phyloP scores from a whole-genome alignment of 1,140 invertebrate species.

The Zaprionus vittiger region DNA sequence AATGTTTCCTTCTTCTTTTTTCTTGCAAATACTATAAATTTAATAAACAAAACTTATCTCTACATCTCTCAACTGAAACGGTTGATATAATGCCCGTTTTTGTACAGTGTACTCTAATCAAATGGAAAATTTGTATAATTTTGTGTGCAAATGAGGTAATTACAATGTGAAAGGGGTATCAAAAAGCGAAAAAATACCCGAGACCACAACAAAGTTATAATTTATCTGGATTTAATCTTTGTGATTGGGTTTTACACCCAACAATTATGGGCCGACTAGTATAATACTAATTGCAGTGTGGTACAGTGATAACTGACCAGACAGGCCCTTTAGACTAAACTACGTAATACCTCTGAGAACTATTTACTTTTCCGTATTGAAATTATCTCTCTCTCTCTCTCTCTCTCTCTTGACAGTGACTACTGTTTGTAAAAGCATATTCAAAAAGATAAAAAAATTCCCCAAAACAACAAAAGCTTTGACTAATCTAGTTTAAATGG shows the following conservation, averaged over 20 bases:
- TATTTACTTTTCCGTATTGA: background rate
- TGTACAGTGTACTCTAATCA: constrained; percentile 41
- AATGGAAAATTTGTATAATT: constrained; percentile 58
- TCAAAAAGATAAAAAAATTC: constrained; percentile 29
- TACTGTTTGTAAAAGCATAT: background rate
- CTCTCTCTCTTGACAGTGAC: background rate
- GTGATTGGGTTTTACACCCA: constrained; percentile 16
- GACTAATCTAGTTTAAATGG: constrained; percentile 1
- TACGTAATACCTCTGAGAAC: background rate
- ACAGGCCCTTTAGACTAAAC: background rate
- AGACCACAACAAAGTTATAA: constrained; percentile 25
- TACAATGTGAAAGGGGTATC: constrained; percentile 30
- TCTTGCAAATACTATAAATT: background rate
- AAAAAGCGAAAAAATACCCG: constrained; percentile 22
- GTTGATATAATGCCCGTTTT: constrained; percentile 13
- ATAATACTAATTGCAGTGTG: background rate
- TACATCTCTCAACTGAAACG: background rate
- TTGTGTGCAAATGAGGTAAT: constrained; percentile 62
- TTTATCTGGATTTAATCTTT: constrained; percentile 18
- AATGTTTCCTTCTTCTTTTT: background rate
- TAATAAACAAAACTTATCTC: background rate
- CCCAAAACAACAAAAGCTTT: constrained; percentile 16
- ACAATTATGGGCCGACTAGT: constrained; percentile 17
- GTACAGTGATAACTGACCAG: background rate
- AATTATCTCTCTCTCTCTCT: background rate